Evolutionary conservation across 2,888 invertebrate genomes (phyloP), one percentile per base, ranked within the genome.

Genomic region (Pinctada fucata): DNA sequence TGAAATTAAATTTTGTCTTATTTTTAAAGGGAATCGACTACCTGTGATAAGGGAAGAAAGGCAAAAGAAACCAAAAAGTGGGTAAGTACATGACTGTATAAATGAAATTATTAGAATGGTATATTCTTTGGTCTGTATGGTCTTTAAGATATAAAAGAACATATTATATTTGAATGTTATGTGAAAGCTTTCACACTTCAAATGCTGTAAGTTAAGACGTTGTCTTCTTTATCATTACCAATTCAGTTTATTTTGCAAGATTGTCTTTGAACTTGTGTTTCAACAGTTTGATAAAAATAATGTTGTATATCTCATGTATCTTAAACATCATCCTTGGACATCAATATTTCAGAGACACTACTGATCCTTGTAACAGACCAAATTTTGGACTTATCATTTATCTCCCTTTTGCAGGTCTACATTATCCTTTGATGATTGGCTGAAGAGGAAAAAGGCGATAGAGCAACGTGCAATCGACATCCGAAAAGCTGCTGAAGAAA

Each of bases 361-460:
- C 31, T 31, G 31, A 31, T 31, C 31, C 31, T 31, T 31, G 31
- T 31, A 31, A 31, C 31, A 31, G 31, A 31, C 31, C 31, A 31
- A 31, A 31, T 31, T 31, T 31, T 31, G 31, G 31, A 31, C 31
- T 31, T 31, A 31, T 31, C 31, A 31, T 31, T 31, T 31, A 31
- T 31, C 31, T 31, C 31, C 31, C 31, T 31, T 31, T 68, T 68
- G 3, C 48, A 68, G 68, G 8, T n/a, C 63, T n/a, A 49, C 76
- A 10, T 71, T 74, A 5, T 85, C 86, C 2, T 88, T 86, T 81
- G 85, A 88, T 66, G 88, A 88, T 6, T 90, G 90, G 91, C 75
- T 90, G 45, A 81, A 80, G 58, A 85, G 84, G 74, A 87, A 88
- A 77, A 84, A 85, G 31, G 79, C 87, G 31, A 82, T 85, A 13